These are phyloP conservation scores for Chondrosia reniformis DNA, from an alignment of 37 sponge, comb jelly and placozoan genomes.

Conservation along the genomic window DNA sequence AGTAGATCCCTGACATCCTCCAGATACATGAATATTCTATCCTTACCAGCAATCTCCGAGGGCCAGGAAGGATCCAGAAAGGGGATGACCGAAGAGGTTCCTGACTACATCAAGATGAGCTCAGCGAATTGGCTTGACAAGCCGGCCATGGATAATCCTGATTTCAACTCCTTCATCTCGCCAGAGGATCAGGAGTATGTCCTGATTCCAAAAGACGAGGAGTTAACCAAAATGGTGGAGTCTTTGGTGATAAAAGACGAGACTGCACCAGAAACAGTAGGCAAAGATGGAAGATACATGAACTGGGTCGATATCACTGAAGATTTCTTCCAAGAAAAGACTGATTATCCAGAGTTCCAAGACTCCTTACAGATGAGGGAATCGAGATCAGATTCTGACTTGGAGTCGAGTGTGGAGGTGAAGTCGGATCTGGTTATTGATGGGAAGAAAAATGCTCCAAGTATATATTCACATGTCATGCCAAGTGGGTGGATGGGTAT, in stretches of 20 bases:
- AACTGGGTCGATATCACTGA: slow-evolving; percentile 14
- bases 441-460: not conserved
- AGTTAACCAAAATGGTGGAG: not conserved
- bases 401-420: too few species aligned
- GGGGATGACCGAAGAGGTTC: not conserved
- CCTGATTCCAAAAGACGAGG: not conserved
- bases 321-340: too few species aligned
- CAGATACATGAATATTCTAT: slow-evolving; percentile 14
- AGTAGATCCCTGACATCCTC: not conserved
- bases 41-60: not conserved
- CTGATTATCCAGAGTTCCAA: too few species aligned
- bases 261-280: not conserved
- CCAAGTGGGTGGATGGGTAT: not conserved
- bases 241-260: not conserved
- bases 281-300: not conserved
- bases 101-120: slow-evolving; percentile 23
- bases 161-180: not conserved
- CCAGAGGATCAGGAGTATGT: not conserved
- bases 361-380: too few species aligned
- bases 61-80: slow-evolving; percentile 1
- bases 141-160: not conserved
- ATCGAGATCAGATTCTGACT: too few species aligned
- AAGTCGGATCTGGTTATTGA: too few species aligned
- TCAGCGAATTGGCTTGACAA: too few species aligned
- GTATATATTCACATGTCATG: not conserved